Evolutionary conservation across 2,113 vertebrate genomes (phyloP), one percentile per base, ranked within the genome.

Genomic region (Asarcornis scutulata): DNA sequence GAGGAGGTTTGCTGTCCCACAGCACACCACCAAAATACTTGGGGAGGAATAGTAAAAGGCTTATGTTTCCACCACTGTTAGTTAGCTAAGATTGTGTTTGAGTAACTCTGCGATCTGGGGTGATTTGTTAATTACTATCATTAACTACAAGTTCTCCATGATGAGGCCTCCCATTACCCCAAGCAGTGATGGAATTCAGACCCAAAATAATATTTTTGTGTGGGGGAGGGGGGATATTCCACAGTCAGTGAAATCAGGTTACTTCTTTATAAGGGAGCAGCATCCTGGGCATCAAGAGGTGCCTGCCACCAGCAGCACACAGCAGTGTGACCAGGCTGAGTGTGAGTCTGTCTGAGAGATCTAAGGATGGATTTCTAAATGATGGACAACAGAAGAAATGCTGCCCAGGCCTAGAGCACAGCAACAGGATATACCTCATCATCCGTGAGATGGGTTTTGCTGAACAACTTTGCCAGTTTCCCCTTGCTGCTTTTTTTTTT

Each of bases 51-150:
- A 56, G 38, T 26, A 79, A 59, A 85, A 73, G 11, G 26, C 9
- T 87, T 64, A 52, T 15, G 38, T 15, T 7, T 85, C 75, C 69
- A 79, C 29, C 48, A n/a, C 4, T 40, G 26, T 26, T 7, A n/a
- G 32, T 73, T 89, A 76, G 26, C 12, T 80, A n/a, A 7, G 14
- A 40, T 4, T 81, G 10, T 23, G 27, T 69, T 56, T 88, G 46
- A 13, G 21, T 55, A 77, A 25, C 34, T 79, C n/a, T 55, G 21
- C 11, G 42, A n/a, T 17, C 29, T 76, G 63, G 26, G 5, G 5
- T 0, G 0, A 88, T 17, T 17, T 85, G 21, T 31, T 89, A 83
- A 72, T 23, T 0, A 68, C 11, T 73, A 25, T 11, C 3, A 4
- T 20, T 29, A 85, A 76, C 48, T 10, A 34, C 10, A 38, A 79